Base-by-base conservation (phyloP, 2,888 invertebrate genomes). In the Dorcus hopei region DNA sequence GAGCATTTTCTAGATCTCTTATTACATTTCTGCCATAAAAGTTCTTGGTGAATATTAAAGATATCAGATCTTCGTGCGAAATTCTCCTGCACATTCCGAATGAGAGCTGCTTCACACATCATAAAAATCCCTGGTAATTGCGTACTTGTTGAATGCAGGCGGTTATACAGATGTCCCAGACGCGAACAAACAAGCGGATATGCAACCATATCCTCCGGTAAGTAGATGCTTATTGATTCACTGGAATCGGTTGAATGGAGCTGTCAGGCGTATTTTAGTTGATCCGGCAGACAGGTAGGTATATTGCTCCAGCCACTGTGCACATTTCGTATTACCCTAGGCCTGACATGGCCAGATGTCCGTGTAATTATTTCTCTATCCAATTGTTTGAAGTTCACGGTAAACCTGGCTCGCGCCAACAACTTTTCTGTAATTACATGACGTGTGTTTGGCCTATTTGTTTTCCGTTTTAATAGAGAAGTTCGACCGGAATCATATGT, bases 221-320 rank as follows among this genome's bases (percentile, higher is more conserved):
- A 45, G 45, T 45, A 45, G 23, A 45, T 45, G 45, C 45, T 45
- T 45, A 45, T 45, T 45, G 45, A 45, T 45, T 45, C 45, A 45
- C 45, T 45, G 45, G 19, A 45, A 45, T 19, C 45, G 45, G 45
- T 23, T 45, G 45, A 45, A 45, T 45, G 19, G 45, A 45, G 19
- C 45, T 45, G 45, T 45, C 45, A 45, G 45, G 45, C 45, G 45
- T 23, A 23, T 45, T 45, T 45, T 45, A 45, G 45, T 45, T 45
- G 45, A 45, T 45, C 45, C 45, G 45, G 23, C 45, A 23, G 45
- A 45, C 45, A 33, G 26, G 45, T 45, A 43, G 43, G 45, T 45
- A 45, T 45, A 45, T 45, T 45, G 45, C 45, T 45, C 45, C 45
- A 45, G 45, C 45, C 19, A 45, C 45, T 45, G 45, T 45, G 45